A percentile compares a stretch with the other conserved stretches of the same genome.
Evolutionary conservation across 2,113 vertebrate genomes (phyloP).

Genomic region (Lethenteron camtschaticum): DNA sequence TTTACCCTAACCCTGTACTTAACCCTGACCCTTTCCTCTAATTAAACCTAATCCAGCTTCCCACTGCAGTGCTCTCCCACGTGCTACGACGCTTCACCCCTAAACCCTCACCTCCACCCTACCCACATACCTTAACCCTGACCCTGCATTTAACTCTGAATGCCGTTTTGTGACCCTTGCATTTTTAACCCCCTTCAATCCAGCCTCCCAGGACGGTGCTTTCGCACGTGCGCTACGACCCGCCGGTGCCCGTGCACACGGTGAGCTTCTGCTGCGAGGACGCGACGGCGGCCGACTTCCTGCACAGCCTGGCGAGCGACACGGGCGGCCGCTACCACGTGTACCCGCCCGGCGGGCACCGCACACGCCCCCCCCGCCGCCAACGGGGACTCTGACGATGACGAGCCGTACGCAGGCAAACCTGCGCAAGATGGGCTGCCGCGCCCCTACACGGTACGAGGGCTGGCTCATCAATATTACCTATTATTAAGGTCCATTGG

Average conservation of each 20-base stretch:
- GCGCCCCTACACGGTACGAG: neutral
- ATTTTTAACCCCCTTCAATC: conserved; percentile 4
- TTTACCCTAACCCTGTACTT: no score
- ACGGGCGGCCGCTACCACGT: conserved; percentile 31
- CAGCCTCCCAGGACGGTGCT: conserved; percentile 25
- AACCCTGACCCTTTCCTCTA: no score
- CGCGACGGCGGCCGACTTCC: conserved; percentile 26
- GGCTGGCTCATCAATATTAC: neutral
- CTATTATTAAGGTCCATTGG: neutral
- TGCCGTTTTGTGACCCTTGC: neutral
- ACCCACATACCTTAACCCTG: no score
- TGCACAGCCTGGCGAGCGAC: conserved; percentile 25
- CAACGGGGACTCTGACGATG: conserved; percentile 13
- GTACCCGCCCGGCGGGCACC: conserved; percentile 10
- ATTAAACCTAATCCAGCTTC: no score
- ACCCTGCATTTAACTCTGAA: neutral
- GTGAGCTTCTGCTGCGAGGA: conserved; percentile 41
- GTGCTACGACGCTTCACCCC: no score
- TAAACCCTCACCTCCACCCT: no score
- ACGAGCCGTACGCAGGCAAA: conserved; percentile 22
- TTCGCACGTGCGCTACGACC: conserved; percentile 15
- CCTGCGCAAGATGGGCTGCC: neutral
- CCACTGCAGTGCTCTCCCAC: no score
- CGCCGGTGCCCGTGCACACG: conserved; percentile 29
- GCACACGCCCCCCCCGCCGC: conserved; percentile 10